phyloP scores from a whole-genome alignment of 2,888 invertebrate species.

The Cheilosia scutellata region DNA sequence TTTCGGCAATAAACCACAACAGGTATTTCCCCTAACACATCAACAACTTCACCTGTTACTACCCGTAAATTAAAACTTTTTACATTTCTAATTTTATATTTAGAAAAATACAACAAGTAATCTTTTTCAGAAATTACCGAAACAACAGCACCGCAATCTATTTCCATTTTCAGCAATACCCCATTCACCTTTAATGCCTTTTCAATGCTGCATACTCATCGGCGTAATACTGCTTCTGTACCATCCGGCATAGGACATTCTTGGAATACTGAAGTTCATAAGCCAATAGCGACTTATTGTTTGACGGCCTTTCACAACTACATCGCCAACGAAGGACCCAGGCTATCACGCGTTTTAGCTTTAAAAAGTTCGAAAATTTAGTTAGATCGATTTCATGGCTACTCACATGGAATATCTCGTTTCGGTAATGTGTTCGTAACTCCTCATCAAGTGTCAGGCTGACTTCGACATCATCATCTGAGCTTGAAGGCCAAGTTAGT shows the following conservation, averaged over 20 bases:
- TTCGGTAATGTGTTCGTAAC: not conserved
- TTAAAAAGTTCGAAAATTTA: constrained; percentile 23
- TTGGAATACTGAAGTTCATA: not conserved
- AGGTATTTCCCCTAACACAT: too few relatives aligned
- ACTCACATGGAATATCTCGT: constrained; percentile 18
- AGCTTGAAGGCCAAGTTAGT: not conserved
- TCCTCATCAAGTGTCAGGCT: not conserved
- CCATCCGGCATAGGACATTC: not conserved
- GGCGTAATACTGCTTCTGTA: constrained; percentile 9
- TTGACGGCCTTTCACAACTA: not conserved
- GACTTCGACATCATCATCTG: not conserved
- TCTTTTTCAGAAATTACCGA: not conserved
- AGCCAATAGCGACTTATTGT: not conserved
- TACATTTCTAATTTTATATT: not conserved
- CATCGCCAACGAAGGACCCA: constrained; percentile 23
- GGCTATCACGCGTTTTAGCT: constrained; percentile 24
- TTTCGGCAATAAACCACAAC: too few relatives aligned
- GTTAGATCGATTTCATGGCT: constrained; percentile 4
- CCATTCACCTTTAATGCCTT: too few relatives aligned
- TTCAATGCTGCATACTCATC: constrained; percentile 5
- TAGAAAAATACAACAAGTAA: not conserved
- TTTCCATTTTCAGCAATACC: not conserved
- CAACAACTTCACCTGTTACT: constrained; percentile 1
- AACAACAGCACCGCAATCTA: not conserved
- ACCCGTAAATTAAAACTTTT: constrained; percentile 6